Evolutionary conservation across 1,140 invertebrate genomes (phyloP).

Genomic region (Cherax destructor): DNA sequence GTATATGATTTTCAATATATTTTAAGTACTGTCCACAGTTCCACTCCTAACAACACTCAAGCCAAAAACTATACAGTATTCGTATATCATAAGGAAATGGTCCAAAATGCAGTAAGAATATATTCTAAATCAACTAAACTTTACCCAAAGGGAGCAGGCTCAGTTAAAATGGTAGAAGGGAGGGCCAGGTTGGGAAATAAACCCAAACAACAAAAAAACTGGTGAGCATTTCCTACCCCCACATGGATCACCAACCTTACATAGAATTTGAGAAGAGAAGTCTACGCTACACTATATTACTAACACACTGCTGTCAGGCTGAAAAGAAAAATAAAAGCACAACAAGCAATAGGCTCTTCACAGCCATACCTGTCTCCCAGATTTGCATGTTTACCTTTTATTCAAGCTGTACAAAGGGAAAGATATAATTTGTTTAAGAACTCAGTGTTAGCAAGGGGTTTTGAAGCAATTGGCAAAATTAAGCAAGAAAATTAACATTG

Average conservation of each 20-base stretch:
- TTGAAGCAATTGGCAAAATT: neutral
- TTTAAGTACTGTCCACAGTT: slow-evolving; percentile 31
- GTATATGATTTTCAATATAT: neutral
- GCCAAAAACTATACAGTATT: neutral
- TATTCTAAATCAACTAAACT: slow-evolving; percentile 2
- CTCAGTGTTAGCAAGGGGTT: neutral
- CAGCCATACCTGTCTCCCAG: neutral
- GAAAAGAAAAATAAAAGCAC: slow-evolving; percentile 58
- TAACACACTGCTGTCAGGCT: slow-evolving; percentile 44
- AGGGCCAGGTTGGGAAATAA: slow-evolving; percentile 20
- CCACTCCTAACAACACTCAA: neutral
- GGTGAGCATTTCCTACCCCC: slow-evolving; percentile 27
- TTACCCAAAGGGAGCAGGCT: neutral
- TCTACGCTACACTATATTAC: slow-evolving; percentile 59
- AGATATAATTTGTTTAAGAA: neutral
- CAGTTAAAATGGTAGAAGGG: neutral
- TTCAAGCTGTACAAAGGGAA: neutral
- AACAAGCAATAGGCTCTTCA: slow-evolving; percentile 51
- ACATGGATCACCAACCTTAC: slow-evolving; percentile 61
- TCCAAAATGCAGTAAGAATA: slow-evolving; percentile 2
- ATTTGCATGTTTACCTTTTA: neutral
- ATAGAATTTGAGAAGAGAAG: slow-evolving; percentile 53
- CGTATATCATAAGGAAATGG: slow-evolving; percentile 10
- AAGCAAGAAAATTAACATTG: neutral
- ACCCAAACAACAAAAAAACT: slow-evolving; percentile 17